Base-by-base conservation (phyloP, 2,888 invertebrate species). In the Himalopsyche japonica region DNA sequence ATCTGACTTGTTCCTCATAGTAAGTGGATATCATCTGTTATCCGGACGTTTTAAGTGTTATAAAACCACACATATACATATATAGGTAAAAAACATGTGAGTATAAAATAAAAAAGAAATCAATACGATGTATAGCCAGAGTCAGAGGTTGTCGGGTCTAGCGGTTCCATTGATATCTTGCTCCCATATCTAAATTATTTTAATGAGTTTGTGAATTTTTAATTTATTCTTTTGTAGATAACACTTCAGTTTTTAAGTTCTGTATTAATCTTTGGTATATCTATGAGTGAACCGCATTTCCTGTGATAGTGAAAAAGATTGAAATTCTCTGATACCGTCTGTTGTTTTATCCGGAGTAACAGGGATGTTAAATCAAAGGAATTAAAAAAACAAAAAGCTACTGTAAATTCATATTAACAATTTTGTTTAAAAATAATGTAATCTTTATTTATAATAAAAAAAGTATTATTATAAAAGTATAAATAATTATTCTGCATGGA, bases 131-230 rank as follows among this genome's bases (percentile, higher is more conserved):
- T 57, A 57, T 57, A 7, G 76, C 32, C 4, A 8, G 76, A 76
- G 76, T 57, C 57, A 47, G 47, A 79, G 37, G 47, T 34, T 43
- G 79, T 43, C 27, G 37, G 27, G 79, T 37, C 37, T 27, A 79
- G 43, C 47, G 79, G 79, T 79, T 57, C 57, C 43, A 43, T 43
- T 37, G 79, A 43, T 34, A 76, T 83, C 80, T 79, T 30, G 24
- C n/a, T n/a, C 57, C 32, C 30, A 48, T 48, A 80, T 76, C 70
- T 84, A 48, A 84, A 84, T 81, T 81, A 81, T 78, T 84, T 49
- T 81, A 77, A 81, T 82, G 79, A 82, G 78, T 82, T 57, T 78
- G 82, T 81, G 84, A 82, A 77, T 82, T 84, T 77, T 76, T 84
- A 84, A 84, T 84, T 49, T 84, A 81, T 84, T 84, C 84, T 30